phyloP scores from a whole-genome alignment of 1,140 invertebrate species.

The Drosophila sechellia region DNA sequence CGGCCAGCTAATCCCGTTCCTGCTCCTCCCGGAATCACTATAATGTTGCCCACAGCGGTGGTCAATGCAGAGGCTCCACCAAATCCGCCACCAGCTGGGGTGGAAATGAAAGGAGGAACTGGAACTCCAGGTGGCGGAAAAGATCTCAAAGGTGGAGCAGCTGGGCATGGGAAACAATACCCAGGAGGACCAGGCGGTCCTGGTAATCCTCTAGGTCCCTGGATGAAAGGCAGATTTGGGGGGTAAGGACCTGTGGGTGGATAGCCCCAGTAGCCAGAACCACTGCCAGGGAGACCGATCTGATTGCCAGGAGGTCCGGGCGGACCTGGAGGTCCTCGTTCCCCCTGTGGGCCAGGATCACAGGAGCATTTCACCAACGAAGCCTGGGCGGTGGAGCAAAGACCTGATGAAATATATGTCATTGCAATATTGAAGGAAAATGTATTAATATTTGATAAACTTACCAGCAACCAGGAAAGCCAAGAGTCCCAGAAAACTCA shows the following conservation, averaged over 20 bases:
- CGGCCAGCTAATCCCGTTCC: conserved; percentile 38
- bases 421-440: background rate
- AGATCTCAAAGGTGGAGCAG: background rate
- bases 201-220: conserved; percentile 43
- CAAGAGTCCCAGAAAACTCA: conserved; percentile 26
- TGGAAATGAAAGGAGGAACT: conserved; percentile 29
- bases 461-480: conserved; percentile 46
- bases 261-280: conserved; percentile 22
- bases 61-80: conserved; percentile 15
- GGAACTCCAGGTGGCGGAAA: conserved; percentile 19
- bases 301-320: conserved; percentile 38
- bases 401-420: conserved; percentile 17
- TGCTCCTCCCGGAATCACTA: conserved; percentile 49
- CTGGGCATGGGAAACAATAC: conserved; percentile 52
- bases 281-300: conserved; percentile 1
- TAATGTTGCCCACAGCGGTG: conserved; percentile 62
- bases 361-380: conserved; percentile 64
- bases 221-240: conserved; percentile 38
- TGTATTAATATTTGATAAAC: background rate
- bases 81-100: conserved; percentile 9
- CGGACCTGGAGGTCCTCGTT: conserved; percentile 54
- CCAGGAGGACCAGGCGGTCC: conserved; percentile 55
- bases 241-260: conserved; percentile 30
- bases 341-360: conserved; percentile 56
- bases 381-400: conserved; percentile 25